A percentile compares a stretch with the other conserved stretches of the same genome.
Conservation (phyloP, 1,140 invertebrate genomes). For the Cyrtorhinus lividipennis region DNA sequence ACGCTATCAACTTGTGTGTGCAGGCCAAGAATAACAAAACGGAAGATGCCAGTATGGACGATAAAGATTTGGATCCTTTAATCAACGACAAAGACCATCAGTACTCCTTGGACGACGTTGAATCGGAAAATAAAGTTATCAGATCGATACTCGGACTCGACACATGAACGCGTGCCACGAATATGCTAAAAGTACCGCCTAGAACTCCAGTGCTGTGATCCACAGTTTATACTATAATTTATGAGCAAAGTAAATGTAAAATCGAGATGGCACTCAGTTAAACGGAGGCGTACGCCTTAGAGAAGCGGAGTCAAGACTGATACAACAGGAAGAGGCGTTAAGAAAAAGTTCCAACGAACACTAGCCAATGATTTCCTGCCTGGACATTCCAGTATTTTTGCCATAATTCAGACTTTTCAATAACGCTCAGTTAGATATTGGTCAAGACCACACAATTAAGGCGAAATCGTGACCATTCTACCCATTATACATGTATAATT, state of each 20-base stretch:
- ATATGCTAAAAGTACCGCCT: neutral
- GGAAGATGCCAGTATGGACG: conserved; percentile 4
- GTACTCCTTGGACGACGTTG: conserved; percentile 19
- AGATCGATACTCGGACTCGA: conserved; percentile 16
- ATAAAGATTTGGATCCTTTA: neutral
- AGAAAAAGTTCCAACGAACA: no score
- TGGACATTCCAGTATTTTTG: no score
- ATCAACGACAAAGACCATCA: conserved; percentile 30
- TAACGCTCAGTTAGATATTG: no score
- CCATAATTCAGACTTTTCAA: no score
- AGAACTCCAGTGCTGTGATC: conserved; percentile 6
- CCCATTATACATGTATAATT: no score
- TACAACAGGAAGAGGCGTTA: no score
- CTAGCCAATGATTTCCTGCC: no score
- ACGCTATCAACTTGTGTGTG: neutral
- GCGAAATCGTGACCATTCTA: no score
- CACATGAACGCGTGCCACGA: conserved; percentile 24
- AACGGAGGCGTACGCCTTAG: no score
- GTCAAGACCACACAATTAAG: no score
- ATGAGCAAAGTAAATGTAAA: neutral
- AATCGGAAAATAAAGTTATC: conserved; percentile 7
- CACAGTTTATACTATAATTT: conserved; percentile 13
- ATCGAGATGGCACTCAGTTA: neutral
- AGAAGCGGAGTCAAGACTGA: no score
- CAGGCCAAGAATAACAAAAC: conserved; percentile 14